These are phyloP conservation scores for Danio rerio DNA, from an alignment of 2,113 vertebrate genomes.

Conservation along the genomic window GRCz12tu NC_133194.1:33128501-33129000, in stretches of 20 bases:
- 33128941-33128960: conserved; percentile 41
- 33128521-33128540: background rate
- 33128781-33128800: background rate
- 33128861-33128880: no score
- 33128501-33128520: background rate
- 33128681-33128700: background rate
- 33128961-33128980: conserved; percentile 58
- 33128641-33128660: background rate
- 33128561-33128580: no score
- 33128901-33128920: conserved; percentile 38
- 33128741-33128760: background rate
- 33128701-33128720: no score
- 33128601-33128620: no score
- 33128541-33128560: no score
- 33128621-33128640: no score
- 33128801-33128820: no score
- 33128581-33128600: no score
- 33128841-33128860: no score
- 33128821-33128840: background rate
- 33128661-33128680: background rate
- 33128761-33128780: no score
- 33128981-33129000: conserved; percentile 57
- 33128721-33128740: no score
- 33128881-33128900: conserved; percentile 4
- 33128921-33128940: conserved; percentile 7